Base-by-base conservation (phyloP, 2,888 invertebrate species). In the Phyto melanocephala region DNA sequence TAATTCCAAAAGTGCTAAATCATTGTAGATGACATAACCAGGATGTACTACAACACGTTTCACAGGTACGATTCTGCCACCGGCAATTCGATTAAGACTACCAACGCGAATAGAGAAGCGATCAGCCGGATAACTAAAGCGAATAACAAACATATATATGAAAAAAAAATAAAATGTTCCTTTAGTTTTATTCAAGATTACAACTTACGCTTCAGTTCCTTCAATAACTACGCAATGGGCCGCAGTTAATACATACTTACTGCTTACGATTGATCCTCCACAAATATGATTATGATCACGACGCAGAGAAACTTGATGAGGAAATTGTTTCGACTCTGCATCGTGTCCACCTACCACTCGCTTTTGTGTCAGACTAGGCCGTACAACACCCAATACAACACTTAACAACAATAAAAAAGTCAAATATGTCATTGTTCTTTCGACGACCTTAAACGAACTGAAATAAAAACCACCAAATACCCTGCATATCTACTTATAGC, bases 281-380 rank as follows among this genome's bases (percentile, higher is more conserved):
- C 89, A 89, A 8, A 40, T 45, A 70, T 87, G 86, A 5, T 37
- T 68, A 8, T 83, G 82, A 37, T 80, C n/a, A 2, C 28, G 56
- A 24, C 85, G 84, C 47, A 89, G 54, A 0, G 90, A 90, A 4
- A 89, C 84, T 86, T 90, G 89, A 85, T 88, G 86, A 0, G 91
- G 90, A 80, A 89, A 90, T 72, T 90, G 87, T 10, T 84, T 87
- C 10, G 82, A 63, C 3, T 33, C 54, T 2, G 90, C 90, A 28
- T 86, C 75, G 4, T 84, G 63, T 3, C 91, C 91, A 33, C 88
- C 87, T 22, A 87, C 83, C 35, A 86, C 80, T 37, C 85, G 84
- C 13, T 63, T 74, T 0, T 17, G 42, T 2, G 56, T 35, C 10
- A 72, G 68, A 42, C 50, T 75, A 8, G 81, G 54, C 5, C n/a